Evolutionary conservation across 1,140 invertebrate species (phyloP).

Genomic region (Tribolium madens): DNA sequence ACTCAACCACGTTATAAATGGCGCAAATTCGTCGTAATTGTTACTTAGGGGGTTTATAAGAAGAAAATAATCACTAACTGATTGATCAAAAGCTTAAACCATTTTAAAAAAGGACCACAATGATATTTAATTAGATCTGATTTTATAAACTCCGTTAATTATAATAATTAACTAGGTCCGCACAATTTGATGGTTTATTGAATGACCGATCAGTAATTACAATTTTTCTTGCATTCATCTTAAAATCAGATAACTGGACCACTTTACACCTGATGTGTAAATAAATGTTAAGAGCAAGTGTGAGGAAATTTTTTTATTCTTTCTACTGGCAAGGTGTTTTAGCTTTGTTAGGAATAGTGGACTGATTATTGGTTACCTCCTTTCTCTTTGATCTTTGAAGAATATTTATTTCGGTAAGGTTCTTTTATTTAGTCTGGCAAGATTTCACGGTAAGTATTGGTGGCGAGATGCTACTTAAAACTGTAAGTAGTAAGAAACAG

Average conservation of each 20-base stretch:
- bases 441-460: neutral
- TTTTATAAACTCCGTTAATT: neutral
- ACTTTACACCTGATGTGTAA: too few species aligned
- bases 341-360: too few species aligned
- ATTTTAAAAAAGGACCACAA: neutral
- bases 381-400: neutral
- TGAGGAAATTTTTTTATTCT: too few species aligned
- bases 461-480: conserved; percentile 19
- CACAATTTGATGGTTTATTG: neutral
- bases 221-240: too few species aligned
- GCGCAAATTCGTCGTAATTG: conserved; percentile 37
- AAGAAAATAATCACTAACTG: conserved; percentile 11
- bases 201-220: neutral
- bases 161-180: neutral
- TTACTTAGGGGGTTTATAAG: conserved; percentile 12
- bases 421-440: neutral
- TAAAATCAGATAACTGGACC: too few species aligned
- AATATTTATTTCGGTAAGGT: neutral
- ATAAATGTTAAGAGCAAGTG: too few species aligned
- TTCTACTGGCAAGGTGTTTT: too few species aligned
- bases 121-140: neutral
- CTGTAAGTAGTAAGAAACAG: conserved; percentile 18
- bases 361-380: neutral
- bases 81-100: conserved; percentile 18
- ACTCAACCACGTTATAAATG: conserved; percentile 38